These are phyloP conservation scores for Percopsis transmontana DNA, from an alignment of 2,113 vertebrate species.

Conservation along the genomic window DNA sequence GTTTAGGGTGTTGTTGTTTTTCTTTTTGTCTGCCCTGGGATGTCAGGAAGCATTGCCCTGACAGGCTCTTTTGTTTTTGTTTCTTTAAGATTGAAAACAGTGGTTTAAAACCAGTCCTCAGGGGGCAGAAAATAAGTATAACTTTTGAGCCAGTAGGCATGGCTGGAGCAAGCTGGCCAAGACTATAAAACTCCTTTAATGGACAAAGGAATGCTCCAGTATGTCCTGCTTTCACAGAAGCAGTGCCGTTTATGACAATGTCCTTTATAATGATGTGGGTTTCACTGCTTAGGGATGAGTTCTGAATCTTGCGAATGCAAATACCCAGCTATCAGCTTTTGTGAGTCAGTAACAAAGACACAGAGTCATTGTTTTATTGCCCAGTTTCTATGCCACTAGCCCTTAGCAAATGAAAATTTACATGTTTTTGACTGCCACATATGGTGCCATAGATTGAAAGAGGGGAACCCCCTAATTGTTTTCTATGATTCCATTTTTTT, in stretches of 20 bases:
- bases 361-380: slow-evolving; percentile 59
- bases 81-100: slow-evolving; percentile 65
- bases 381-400: slow-evolving; percentile 60
- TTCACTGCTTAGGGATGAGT: slow-evolving; percentile 48
- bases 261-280: slow-evolving; percentile 48
- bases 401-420: slow-evolving; percentile 60
- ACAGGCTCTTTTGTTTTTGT: slow-evolving; percentile 67
- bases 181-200: slow-evolving; percentile 61
- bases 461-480: slow-evolving; percentile 55
- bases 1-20: slow-evolving; percentile 54
- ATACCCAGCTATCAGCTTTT: slow-evolving; percentile 66
- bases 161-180: slow-evolving; percentile 36
- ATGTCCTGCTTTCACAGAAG: slow-evolving; percentile 48
- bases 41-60: slow-evolving; percentile 72
- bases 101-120: slow-evolving; percentile 60
- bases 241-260: slow-evolving; percentile 49
- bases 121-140: slow-evolving; percentile 59
- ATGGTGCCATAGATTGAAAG: slow-evolving; percentile 26
- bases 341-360: slow-evolving; percentile 62
- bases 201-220: slow-evolving; percentile 63
- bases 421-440: slow-evolving; percentile 44
- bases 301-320: slow-evolving; percentile 65
- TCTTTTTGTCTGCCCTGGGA: slow-evolving; percentile 51
- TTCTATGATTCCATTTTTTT: slow-evolving; percentile 50
- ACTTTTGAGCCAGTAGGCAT: slow-evolving; percentile 59